Percentiles rank a stretch among this genome's conserved stretches.
phyloP scores from a whole-genome alignment of 2,113 vertebrate genomes.

The Etia nguti region DNA sequence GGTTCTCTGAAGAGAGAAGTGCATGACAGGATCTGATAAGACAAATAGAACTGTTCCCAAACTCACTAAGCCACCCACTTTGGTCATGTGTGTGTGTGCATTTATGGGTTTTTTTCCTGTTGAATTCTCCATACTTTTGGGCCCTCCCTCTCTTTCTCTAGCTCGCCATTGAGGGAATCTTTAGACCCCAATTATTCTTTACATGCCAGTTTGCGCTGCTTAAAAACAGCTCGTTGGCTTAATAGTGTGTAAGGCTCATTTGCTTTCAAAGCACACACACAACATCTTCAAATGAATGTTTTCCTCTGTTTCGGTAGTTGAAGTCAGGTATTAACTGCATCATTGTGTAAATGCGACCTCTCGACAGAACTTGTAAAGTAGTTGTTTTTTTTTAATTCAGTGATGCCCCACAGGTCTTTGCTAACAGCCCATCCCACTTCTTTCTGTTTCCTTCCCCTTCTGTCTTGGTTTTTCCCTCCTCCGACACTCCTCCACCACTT shows the following conservation, averaged over 20 bases:
- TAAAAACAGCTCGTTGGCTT: neutral
- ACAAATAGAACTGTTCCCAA: conserved; percentile 60
- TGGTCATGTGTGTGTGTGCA: neutral
- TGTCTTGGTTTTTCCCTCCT: conserved; percentile 1
- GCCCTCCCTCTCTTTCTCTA: neutral
- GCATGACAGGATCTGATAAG: conserved; percentile 66
- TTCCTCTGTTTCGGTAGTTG: neutral
- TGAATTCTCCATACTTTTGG: neutral
- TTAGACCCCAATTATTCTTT: neutral
- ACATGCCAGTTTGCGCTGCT: neutral
- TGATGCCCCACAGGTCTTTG: neutral
- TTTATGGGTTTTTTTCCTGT: neutral
- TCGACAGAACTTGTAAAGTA: conserved; percentile 29
- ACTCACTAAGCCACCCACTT: conserved; percentile 48
- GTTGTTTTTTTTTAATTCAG: conserved; percentile 59
- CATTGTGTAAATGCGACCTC: neutral
- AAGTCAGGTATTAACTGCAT: neutral
- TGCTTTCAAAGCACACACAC: neutral
- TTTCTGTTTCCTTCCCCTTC: conserved; percentile 18
- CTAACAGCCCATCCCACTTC: conserved; percentile 28
- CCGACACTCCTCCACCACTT: conserved; percentile 11
- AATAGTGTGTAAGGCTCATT: conserved; percentile 1
- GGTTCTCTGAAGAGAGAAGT: conserved; percentile 30
- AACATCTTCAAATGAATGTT: neutral
- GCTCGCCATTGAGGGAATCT: neutral